phyloP scores from a whole-genome alignment of 2,113 vertebrate species.

The Xiphorhynchus elegans region DNA sequence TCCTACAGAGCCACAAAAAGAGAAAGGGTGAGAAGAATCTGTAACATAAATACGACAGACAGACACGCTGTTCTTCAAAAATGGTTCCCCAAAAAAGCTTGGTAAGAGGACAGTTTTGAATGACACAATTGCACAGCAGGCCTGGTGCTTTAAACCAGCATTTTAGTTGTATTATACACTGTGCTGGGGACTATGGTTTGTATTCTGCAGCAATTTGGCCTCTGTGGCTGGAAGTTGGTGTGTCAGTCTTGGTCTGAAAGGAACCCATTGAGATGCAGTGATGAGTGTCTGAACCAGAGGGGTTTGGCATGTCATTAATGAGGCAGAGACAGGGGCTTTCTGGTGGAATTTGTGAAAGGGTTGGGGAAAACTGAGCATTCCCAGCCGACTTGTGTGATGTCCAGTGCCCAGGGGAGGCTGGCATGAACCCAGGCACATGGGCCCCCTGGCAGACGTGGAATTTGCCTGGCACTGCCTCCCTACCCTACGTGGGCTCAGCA shows the following conservation, averaged over 20 bases:
- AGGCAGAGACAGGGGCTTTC: background rate
- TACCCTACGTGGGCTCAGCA: fast-evolving
- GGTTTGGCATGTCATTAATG: background rate
- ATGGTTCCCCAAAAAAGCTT: background rate
- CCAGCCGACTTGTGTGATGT: background rate
- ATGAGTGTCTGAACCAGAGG: background rate
- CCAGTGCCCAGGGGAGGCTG: background rate
- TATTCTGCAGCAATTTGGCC: background rate
- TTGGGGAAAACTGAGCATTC: background rate
- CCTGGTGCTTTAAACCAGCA: background rate
- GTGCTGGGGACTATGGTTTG: background rate
- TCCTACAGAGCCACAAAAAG: background rate
- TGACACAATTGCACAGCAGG: background rate
- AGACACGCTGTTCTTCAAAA: fast-evolving
- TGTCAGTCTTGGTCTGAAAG: background rate
- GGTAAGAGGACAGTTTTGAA: background rate
- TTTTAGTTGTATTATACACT: background rate
- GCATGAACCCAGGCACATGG: background rate
- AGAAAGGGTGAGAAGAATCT: background rate
- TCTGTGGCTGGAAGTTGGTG: background rate
- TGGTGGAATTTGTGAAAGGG: background rate
- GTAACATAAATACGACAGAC: background rate
- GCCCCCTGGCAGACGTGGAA: fast-evolving
- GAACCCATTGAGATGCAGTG: background rate
- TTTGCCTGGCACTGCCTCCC: background rate